phyloP scores from a whole-genome alignment of 2,113 vertebrate species.

The Sitta europaea region DNA sequence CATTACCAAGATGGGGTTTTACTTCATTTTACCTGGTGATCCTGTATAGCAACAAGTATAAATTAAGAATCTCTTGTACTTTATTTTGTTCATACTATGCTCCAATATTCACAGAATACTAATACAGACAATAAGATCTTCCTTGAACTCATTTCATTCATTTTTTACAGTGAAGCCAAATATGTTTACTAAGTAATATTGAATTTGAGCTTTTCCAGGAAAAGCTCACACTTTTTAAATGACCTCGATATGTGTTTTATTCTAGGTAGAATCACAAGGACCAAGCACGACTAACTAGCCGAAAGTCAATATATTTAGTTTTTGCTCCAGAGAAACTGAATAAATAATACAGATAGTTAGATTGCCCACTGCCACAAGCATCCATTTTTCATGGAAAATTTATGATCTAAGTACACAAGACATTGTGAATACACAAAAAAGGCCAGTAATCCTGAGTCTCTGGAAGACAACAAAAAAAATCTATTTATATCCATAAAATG shows the following conservation, averaged over 20 bases:
- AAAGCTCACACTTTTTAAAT: neutral
- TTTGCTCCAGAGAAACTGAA: neutral
- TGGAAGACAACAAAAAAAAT: neutral
- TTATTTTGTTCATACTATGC: neutral
- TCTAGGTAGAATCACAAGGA: neutral
- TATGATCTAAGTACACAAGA: slow-evolving; percentile 11
- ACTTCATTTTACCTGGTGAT: neutral
- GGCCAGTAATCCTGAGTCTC: neutral
- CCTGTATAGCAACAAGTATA: neutral
- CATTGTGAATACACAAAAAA: neutral
- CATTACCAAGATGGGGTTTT: neutral
- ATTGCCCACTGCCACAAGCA: neutral
- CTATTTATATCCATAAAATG: slow-evolving; percentile 6
- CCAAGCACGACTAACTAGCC: neutral
- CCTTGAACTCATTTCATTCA: neutral
- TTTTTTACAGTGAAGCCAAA: neutral
- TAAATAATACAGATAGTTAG: slow-evolving; percentile 15
- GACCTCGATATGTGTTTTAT: neutral
- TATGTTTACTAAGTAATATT: neutral
- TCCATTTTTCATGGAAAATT: slow-evolving; percentile 29
- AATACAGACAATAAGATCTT: neutral
- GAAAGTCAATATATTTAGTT: slow-evolving; percentile 20
- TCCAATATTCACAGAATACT: neutral
- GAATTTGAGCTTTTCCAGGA: neutral
- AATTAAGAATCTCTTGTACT: neutral